phyloP scores from a whole-genome alignment of 2,888 invertebrate genomes.

The Frankliniella intonsa region DNA sequence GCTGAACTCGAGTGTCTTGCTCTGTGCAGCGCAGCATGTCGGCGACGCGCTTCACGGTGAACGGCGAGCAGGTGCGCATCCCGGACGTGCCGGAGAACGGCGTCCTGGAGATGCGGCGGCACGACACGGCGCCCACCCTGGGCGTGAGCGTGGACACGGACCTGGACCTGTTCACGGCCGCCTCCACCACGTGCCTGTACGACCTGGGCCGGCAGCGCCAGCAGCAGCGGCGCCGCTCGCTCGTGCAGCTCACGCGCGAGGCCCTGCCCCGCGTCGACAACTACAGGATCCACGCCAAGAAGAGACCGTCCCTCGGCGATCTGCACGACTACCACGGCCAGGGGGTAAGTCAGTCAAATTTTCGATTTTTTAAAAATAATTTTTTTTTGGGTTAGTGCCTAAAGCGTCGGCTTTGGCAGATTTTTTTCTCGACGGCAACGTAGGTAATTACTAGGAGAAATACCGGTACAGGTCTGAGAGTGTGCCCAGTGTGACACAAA shows the following conservation, averaged over 20 bases:
- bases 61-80: neutral
- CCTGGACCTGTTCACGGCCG: slow-evolving; percentile 11
- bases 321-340: slow-evolving; percentile 53
- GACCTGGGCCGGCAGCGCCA: slow-evolving; percentile 16
- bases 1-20: neutral
- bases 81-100: slow-evolving; percentile 16
- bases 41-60: neutral
- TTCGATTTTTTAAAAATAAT: too few relatives aligned
- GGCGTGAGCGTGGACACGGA: neutral
- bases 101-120: neutral
- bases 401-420: neutral
- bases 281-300: slow-evolving; percentile 69
- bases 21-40: slow-evolving; percentile 1
- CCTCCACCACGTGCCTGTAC: slow-evolving; percentile 19
- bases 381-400: neutral
- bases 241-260: slow-evolving; percentile 67
- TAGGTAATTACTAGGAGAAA: too few relatives aligned
- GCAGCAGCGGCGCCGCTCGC: slow-evolving; percentile 50
- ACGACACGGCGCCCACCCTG: slow-evolving; percentile 4
- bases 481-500: too few relatives aligned
- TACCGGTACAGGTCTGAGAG: too few relatives aligned
- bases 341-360: neutral
- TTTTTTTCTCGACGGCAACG: neutral
- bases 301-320: slow-evolving; percentile 77
- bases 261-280: slow-evolving; percentile 74